A percentile compares a stretch with the other conserved stretches of the same genome.
Conservation (phyloP, 2,113 vertebrate genomes). For the Salvelinus fontinalis region DNA sequence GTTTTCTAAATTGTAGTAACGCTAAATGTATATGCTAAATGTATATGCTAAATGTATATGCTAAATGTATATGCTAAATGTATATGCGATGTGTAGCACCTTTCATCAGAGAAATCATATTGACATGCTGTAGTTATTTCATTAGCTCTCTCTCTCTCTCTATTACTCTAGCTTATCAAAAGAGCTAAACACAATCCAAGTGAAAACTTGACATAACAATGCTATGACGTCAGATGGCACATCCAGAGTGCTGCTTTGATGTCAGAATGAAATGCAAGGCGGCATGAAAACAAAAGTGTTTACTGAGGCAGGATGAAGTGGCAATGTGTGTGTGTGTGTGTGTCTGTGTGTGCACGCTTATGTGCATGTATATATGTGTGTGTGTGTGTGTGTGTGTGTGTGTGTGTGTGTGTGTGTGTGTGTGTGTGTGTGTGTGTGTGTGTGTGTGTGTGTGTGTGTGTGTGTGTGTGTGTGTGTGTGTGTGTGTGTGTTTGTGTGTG, state of each 20-base stretch:
- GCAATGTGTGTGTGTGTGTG: slow-evolving; percentile 45
- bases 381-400: slow-evolving; percentile 14
- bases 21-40: slow-evolving; percentile 16
- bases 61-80: slow-evolving; percentile 19
- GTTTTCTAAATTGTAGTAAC: not conserved
- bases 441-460: slow-evolving; percentile 44
- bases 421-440: slow-evolving; percentile 36
- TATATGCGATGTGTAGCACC: slow-evolving; percentile 35
- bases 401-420: slow-evolving; percentile 14
- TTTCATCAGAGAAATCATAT: slow-evolving; percentile 34
- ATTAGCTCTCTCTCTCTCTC: slow-evolving; percentile 46
- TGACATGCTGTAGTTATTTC: slow-evolving; percentile 39
- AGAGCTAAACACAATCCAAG: slow-evolving; percentile 62
- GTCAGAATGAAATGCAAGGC: slow-evolving; percentile 54
- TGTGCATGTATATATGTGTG: slow-evolving; percentile 9
- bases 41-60: slow-evolving; percentile 42
- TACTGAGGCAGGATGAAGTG: slow-evolving; percentile 56
- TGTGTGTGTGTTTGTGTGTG: slow-evolving; percentile 10
- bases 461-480: slow-evolving; percentile 16
- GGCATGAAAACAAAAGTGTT: slow-evolving; percentile 50
- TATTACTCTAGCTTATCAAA: slow-evolving; percentile 60
- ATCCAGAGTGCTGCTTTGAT: slow-evolving; percentile 68
- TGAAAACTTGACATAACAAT: slow-evolving; percentile 67
- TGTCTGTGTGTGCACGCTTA: not conserved
- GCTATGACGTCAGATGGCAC: slow-evolving; percentile 64